Percentiles rank a stretch among this genome's conserved stretches.
Evolutionary conservation across 2,113 vertebrate species (phyloP).

Genomic region (Oncorhynchus tshawytscha): DNA sequence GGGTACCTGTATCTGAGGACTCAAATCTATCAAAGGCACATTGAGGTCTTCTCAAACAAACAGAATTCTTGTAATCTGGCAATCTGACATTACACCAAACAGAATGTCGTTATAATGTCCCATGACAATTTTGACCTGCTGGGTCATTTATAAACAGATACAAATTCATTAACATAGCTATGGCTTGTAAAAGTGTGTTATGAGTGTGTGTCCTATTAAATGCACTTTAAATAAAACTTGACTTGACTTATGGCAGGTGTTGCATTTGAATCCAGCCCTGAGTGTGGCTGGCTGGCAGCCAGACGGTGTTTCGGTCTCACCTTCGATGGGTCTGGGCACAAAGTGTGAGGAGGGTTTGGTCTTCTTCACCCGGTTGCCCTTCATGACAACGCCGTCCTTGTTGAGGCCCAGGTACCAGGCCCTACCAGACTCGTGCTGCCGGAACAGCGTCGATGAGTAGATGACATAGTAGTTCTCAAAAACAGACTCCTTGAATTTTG

Average conservation of each 20-base stretch:
- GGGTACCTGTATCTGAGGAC: no score
- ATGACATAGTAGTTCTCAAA: constrained; percentile 99
- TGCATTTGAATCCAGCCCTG: background rate
- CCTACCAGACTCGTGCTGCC: constrained; percentile 94
- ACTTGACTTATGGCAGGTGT: background rate
- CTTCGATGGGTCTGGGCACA: constrained; percentile 96
- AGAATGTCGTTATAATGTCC: no score
- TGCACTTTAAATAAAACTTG: background rate
- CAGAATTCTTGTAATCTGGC: no score
- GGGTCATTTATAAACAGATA: no score
- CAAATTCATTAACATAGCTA: no score
- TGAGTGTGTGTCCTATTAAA: no score
- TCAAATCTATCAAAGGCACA: no score
- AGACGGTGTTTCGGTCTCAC: constrained; percentile 59
- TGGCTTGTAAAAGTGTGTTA: no score
- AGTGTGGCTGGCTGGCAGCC: no score
- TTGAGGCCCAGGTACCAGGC: constrained; percentile 98
- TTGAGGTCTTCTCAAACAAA: no score
- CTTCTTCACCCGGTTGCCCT: constrained; percentile 98
- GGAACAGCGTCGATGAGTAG: constrained; percentile 95
- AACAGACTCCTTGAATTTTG: constrained; percentile 98
- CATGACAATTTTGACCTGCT: no score
- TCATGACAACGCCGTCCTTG: constrained; percentile 97
- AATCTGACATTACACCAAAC: no score
- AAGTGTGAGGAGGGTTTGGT: constrained; percentile 98